Conservation (phyloP, 2,113 vertebrate species). For the Ictalurus punctatus region DNA sequence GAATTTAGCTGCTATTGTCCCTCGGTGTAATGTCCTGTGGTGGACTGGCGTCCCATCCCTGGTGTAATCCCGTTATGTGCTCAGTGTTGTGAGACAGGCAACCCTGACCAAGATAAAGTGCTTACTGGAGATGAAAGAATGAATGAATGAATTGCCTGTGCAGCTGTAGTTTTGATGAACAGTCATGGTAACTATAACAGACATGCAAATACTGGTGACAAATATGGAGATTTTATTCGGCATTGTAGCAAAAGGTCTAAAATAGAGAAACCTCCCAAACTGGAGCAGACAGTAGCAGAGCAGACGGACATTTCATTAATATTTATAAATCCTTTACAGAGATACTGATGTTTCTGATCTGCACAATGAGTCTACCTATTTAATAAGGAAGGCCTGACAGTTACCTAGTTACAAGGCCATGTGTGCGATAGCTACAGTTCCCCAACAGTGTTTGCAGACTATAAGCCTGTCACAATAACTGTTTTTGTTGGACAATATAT, state of each 20-base stretch:
- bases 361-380: background rate
- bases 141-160: background rate
- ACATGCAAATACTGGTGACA: background rate
- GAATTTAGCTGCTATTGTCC: conserved; percentile 26
- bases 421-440: background rate
- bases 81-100: background rate
- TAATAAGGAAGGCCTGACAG: background rate
- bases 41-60: background rate
- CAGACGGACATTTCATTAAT: background rate
- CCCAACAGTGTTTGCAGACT: background rate
- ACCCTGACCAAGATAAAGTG: background rate
- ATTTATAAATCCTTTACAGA: background rate
- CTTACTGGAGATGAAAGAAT: conserved; percentile 8
- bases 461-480: too few relatives aligned
- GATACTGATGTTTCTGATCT: background rate
- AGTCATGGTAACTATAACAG: background rate
- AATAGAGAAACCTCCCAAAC: background rate
- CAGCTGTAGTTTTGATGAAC: background rate
- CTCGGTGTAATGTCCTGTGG: background rate
- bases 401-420: background rate
- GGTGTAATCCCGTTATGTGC: background rate
- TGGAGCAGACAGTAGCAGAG: background rate
- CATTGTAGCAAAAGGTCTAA: background rate
- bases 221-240: conserved; percentile 3
- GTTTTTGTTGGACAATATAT: too few relatives aligned